Base-by-base conservation (phyloP, 2,888 invertebrate species). In the Hecatera dysodea region DNA sequence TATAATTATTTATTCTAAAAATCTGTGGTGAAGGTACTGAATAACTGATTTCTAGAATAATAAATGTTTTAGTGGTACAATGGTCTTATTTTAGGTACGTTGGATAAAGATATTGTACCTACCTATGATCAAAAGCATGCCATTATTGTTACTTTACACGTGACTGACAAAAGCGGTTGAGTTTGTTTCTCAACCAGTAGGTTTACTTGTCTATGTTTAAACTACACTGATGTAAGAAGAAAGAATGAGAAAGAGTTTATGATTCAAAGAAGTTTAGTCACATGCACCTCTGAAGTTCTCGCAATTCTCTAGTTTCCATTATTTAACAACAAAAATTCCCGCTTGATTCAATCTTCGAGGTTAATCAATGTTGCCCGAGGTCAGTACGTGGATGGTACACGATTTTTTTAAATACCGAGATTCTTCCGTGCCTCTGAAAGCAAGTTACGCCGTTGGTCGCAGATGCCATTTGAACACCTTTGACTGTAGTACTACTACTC, bases 1-100 rank as follows among this genome's bases (percentile, higher is more conserved):
- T 71, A 56, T 55, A 44, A 68, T 44, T 66, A 68, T 44, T 66
- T 72, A 70, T 66, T 76, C 62, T 48, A 78, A 56, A 70, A 69
- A 66, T 84, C 66, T 50, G 65, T 66, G 53, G 67, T 72, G 39
- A 62, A 61, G 55, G 52, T 70, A 75, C 55, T 55, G 24, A 57
- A 39, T 24, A 52, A 67, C 67, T 69, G 68, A 67, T 71, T 76
- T 75, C 39, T 70, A 78, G 74, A 74, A 63, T 77, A 77, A 53
- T 72, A 66, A 66, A 70, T 53, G 42, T 68, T 52, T 65, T 67
- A 62, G 52, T 64, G 55, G 56, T 63, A 63, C 56, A 67, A 74
- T 60, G 36, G 59, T 75, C 75, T 75, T 81, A 70, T 67, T 69
- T 65, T 57, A 46, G 71, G 52, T 81, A 67, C 79, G 67, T 77